phyloP scores from a whole-genome alignment of 2,888 invertebrate genomes.

The Xestia sexstrigata region DNA sequence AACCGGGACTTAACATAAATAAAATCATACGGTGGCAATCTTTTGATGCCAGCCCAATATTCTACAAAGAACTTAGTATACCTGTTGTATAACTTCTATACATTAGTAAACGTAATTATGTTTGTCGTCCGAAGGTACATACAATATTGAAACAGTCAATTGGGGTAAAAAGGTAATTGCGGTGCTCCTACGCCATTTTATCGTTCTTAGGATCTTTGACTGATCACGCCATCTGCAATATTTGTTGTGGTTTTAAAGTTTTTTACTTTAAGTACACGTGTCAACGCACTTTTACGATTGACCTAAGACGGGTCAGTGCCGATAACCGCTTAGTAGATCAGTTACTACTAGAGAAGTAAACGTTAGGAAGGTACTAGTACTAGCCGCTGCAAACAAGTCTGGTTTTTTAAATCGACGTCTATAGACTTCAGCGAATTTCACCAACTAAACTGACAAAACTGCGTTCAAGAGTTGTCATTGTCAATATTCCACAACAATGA shows the following conservation, averaged over 20 bases:
- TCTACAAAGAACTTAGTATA: neutral
- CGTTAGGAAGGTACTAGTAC: neutral
- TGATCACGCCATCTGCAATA: constrained; percentile 44
- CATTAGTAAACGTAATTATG: neutral
- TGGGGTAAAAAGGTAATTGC: constrained; percentile 46
- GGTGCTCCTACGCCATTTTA: constrained; percentile 20
- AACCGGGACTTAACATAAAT: neutral
- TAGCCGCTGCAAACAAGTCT: neutral
- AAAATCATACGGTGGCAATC: neutral
- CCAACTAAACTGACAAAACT: neutral
- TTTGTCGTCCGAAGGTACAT: constrained; percentile 7
- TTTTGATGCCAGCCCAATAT: neutral
- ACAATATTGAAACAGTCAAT: constrained; percentile 38
- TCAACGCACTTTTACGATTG: constrained; percentile 40
- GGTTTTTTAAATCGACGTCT: neutral
- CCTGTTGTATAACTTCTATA: constrained; percentile 1
- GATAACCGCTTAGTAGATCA: constrained; percentile 20
- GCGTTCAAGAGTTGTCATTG: neutral
- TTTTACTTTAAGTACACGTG: constrained; percentile 7
- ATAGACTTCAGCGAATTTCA: neutral
- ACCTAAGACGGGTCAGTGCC: constrained; percentile 20
- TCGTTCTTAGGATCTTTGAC: constrained; percentile 41
- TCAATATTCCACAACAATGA: neutral
- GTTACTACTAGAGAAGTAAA: neutral
- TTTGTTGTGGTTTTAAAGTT: constrained; percentile 12